phyloP scores from a whole-genome alignment of 2,113 vertebrate species.

The Neogobius melanostomus region DNA sequence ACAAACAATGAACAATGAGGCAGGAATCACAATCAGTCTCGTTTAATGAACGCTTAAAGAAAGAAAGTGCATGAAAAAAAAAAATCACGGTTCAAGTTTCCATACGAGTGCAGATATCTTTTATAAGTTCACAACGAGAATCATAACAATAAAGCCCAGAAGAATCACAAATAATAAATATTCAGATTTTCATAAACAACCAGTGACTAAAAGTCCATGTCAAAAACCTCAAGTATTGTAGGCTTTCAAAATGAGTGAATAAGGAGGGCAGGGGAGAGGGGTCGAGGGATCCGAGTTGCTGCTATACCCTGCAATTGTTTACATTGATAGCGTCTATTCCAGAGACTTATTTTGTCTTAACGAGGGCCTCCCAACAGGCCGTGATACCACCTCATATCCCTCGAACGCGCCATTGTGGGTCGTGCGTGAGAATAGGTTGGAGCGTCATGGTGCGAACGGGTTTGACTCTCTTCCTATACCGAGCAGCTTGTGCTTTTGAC shows the following conservation, averaged over 20 bases:
- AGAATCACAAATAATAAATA: slow-evolving; percentile 83
- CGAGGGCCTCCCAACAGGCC: slow-evolving; percentile 49
- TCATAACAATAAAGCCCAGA: slow-evolving; percentile 58
- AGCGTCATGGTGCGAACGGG: slow-evolving; percentile 36
- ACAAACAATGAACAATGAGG: slow-evolving; percentile 29
- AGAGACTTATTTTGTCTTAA: slow-evolving; percentile 60
- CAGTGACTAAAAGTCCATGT: slow-evolving; percentile 79
- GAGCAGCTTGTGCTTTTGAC: slow-evolving; percentile 70
- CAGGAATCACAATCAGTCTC: slow-evolving; percentile 71
- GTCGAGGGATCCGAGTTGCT: slow-evolving; percentile 20
- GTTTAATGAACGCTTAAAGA: slow-evolving; percentile 78
- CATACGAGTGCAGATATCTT: slow-evolving; percentile 79
- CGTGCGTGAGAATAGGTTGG: slow-evolving; percentile 51
- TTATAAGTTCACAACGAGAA: slow-evolving; percentile 68
- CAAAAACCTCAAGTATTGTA: slow-evolving; percentile 80
- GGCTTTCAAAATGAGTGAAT: slow-evolving; percentile 42
- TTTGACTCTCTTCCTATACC: slow-evolving; percentile 60
- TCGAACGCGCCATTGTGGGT: slow-evolving; percentile 41
- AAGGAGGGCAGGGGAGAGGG: slow-evolving; percentile 28
- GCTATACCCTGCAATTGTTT: slow-evolving; percentile 59
- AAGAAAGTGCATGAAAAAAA: slow-evolving; percentile 79
- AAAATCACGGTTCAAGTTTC: slow-evolving; percentile 81
- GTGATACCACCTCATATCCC: slow-evolving; percentile 49
- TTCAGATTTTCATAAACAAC: slow-evolving; percentile 78
- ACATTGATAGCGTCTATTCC: slow-evolving; percentile 64